Conservation (phyloP, 2,113 vertebrate species). For the Myanophis thanlyinensis region DNA sequence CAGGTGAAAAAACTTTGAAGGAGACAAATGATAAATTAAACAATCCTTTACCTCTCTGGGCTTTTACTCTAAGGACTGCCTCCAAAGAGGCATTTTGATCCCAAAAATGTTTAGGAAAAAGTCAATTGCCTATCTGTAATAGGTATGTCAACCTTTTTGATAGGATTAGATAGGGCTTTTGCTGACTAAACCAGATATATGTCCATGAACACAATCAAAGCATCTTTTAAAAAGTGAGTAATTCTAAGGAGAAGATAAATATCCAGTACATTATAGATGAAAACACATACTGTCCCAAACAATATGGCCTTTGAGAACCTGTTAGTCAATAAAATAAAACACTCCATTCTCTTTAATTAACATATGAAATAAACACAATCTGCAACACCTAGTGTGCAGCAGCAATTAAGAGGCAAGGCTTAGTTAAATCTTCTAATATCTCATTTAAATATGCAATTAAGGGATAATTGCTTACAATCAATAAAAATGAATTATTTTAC, state of each 20-base stretch:
- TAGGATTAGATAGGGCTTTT: background rate
- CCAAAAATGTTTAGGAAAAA: background rate
- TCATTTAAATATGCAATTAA: constrained; percentile 92
- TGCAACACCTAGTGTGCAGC: constrained; percentile 85
- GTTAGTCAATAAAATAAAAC: constrained; percentile 82
- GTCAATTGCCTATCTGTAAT: background rate
- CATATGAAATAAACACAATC: constrained; percentile 88
- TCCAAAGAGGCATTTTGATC: background rate
- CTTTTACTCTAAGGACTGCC: background rate
- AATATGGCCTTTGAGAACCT: constrained; percentile 70
- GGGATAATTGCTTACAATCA: constrained; percentile 90
- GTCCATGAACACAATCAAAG: constrained; percentile 45
- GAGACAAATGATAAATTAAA: background rate
- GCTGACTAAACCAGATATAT: background rate
- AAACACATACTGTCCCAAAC: constrained; percentile 71
- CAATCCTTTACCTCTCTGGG: background rate
- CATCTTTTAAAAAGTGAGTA: constrained; percentile 65
- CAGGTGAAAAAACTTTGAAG: background rate
- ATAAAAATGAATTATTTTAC: constrained; percentile 86
- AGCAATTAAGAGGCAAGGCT: constrained; percentile 89
- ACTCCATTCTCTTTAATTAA: constrained; percentile 87
- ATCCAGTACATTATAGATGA: constrained; percentile 65
- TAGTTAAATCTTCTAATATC: constrained; percentile 88
- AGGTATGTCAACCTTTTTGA: background rate
- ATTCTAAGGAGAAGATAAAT: constrained; percentile 73